Evolutionary conservation across 2,888 invertebrate genomes (phyloP).

Genomic region (Conchocele bisecta): DNA sequence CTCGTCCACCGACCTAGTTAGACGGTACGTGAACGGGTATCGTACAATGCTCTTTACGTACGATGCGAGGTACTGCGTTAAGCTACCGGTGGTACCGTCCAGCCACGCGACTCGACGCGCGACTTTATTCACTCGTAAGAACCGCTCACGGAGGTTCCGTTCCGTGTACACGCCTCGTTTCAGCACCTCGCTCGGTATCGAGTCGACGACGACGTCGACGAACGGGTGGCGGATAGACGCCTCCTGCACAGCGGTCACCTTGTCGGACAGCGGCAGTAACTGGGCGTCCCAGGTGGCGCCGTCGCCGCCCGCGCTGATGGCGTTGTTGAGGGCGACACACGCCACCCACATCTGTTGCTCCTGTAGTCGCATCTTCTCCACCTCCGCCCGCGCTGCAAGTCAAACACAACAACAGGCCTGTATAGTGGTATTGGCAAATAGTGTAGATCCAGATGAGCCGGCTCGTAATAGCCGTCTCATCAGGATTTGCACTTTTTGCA

Average conservation of each 20-base stretch:
- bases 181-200: slow-evolving; percentile 90
- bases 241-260: slow-evolving; percentile 73
- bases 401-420: too few relatives aligned
- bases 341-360: slow-evolving; percentile 97
- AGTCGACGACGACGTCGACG: slow-evolving; percentile 89
- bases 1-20: slow-evolving; percentile 69
- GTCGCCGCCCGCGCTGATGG: slow-evolving; percentile 87
- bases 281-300: slow-evolving; percentile 70
- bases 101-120: slow-evolving; percentile 93
- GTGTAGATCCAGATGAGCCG: too few relatives aligned
- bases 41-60: slow-evolving; percentile 93
- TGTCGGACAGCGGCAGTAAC: slow-evolving; percentile 74
- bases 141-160: slow-evolving; percentile 92
- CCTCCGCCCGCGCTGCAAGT: slow-evolving; percentile 79
- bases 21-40: slow-evolving; percentile 84
- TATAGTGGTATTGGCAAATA: too few relatives aligned
- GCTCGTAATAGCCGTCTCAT: too few relatives aligned
- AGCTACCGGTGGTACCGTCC: slow-evolving; percentile 92
- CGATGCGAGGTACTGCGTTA: slow-evolving; percentile 90
- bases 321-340: slow-evolving; percentile 92
- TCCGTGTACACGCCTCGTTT: slow-evolving; percentile 94
- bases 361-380: slow-evolving; percentile 82
- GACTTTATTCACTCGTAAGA: slow-evolving; percentile 86
- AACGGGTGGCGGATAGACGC: slow-evolving; percentile 87
- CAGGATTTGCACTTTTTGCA: too few relatives aligned